Percentiles rank a stretch among this genome's conserved stretches.
Conservation (phyloP, 2,888 invertebrate species). For the Mesorhabditis spiculigera region DNA sequence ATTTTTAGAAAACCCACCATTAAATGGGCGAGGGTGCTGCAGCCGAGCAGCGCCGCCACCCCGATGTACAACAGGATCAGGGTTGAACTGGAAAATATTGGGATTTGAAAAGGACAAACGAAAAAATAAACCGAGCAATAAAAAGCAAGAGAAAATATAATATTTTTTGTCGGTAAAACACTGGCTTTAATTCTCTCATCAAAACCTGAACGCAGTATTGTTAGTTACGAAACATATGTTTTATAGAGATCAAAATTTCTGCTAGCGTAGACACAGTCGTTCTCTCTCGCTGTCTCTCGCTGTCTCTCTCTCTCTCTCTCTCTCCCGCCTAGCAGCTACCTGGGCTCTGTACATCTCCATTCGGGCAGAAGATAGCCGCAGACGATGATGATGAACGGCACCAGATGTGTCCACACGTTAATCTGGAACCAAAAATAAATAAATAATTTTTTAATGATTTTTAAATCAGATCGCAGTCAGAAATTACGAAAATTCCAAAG, state of each 20-base stretch:
- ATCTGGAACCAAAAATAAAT: not conserved
- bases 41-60: conserved; percentile 35
- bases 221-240: too few relatives aligned
- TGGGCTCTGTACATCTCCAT: not conserved
- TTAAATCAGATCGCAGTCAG: too few relatives aligned
- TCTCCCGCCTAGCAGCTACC: not conserved
- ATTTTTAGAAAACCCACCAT: conserved; percentile 23
- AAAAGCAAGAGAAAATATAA: not conserved
- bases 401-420: conserved; percentile 1
- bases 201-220: too few relatives aligned
- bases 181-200: too few relatives aligned
- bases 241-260: too few relatives aligned
- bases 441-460: too few relatives aligned
- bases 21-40: conserved; percentile 43
- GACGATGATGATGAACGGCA: not conserved
- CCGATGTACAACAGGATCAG: conserved; percentile 42
- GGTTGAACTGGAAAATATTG: conserved; percentile 10
- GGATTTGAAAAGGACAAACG: not conserved
- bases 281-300: too few relatives aligned
- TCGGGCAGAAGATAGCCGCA: not conserved
- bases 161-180: not conserved
- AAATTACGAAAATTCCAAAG: too few relatives aligned
- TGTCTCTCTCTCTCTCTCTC: too few relatives aligned
- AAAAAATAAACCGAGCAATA: not conserved
- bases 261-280: too few relatives aligned